phyloP scores from a whole-genome alignment of 1,140 invertebrate species.

The Cyclargus thomasi region DNA sequence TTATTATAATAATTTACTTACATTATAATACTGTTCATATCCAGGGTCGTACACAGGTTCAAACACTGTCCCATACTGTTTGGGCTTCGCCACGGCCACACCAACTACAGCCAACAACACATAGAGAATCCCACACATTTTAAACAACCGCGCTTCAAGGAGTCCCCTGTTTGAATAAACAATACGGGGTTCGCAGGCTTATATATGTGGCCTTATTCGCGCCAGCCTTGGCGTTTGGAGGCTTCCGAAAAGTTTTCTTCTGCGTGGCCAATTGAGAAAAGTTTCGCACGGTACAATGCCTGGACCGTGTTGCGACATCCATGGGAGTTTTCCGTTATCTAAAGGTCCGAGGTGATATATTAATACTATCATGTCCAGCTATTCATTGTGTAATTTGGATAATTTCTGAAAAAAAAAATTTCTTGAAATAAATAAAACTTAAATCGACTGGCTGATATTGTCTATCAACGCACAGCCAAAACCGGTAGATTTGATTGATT shows the following conservation, averaged over 20 bases:
- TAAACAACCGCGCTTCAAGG: conserved; percentile 33
- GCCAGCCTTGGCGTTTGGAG: conserved; percentile 44
- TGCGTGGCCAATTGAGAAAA: conserved; percentile 60
- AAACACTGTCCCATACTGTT: conserved; percentile 26
- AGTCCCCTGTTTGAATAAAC: conserved; percentile 52
- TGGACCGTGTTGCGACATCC: conserved; percentile 39
- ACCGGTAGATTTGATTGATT: too few relatives aligned
- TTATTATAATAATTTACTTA: conserved; percentile 30
- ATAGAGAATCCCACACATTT: conserved; percentile 38
- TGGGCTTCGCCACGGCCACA: conserved; percentile 36
- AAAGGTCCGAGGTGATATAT: neutral
- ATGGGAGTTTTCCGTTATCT: conserved; percentile 28
- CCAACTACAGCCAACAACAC: conserved; percentile 42
- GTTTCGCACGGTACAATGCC: conserved; percentile 58
- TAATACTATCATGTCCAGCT: neutral
- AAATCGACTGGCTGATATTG: too few relatives aligned
- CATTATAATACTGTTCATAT: conserved; percentile 48
- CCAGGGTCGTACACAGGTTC: conserved; percentile 23
- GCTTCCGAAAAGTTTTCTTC: conserved; percentile 61
- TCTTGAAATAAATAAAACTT: too few relatives aligned
- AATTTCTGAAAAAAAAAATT: too few relatives aligned
- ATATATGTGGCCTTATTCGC: conserved; percentile 65
- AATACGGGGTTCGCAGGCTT: conserved; percentile 53
- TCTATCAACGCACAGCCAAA: too few relatives aligned
- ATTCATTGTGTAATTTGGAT: too few relatives aligned